Base-by-base conservation (phyloP, 2,888 invertebrate genomes). In the Hirtodrosophila alboralis region DNA sequence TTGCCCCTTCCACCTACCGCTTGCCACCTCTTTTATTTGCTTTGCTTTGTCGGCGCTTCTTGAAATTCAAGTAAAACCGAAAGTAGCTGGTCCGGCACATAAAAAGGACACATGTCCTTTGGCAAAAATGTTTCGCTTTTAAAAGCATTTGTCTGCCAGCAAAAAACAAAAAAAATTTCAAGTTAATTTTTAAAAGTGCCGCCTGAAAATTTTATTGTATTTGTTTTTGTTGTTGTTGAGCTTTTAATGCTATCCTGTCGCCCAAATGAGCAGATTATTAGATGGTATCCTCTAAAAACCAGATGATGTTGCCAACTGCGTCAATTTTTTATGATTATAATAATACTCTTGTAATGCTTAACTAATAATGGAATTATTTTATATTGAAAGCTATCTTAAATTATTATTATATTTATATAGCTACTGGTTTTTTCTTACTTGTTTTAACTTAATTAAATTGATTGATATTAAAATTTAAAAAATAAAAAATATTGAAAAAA, bases 31-130 rank as follows among this genome's bases (percentile, higher is more conserved):
- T 57, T 56, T 62, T 60, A 40, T 59, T 68, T 54, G 51, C 33
- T 61, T 64, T 62, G 41, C 75, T 64, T 45, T 67, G 60, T 59
- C 45, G 76, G 31, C 43, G 47, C 43, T 57, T 57, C 53, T 57
- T 23, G 21, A 66, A 58, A 69, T 51, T 64, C 75, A 41, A 63
- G 51, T 40, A 49, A 64, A 65, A 76, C 61, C 69, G 45, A 83
- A 79, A 78, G 80, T 71, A 60, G 84, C 80, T 51, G 51, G 43
- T 57, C 41, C 45, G 40, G 41, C 14, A 54, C 47, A 61, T 52
- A 61, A 79, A n/a, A 66, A 75, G 84, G 76, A 79, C 86, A 83
- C 80, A 68, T 72, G 80, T 71, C 84, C 80, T 72, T 52, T 68
- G 86, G 84, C 80, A 37, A 72, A n/a, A 78, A 78, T 67, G 76